These are phyloP conservation scores for Athene cunicularia DNA, from an alignment of 2,113 vertebrate species.

Conservation along the genomic window DNA sequence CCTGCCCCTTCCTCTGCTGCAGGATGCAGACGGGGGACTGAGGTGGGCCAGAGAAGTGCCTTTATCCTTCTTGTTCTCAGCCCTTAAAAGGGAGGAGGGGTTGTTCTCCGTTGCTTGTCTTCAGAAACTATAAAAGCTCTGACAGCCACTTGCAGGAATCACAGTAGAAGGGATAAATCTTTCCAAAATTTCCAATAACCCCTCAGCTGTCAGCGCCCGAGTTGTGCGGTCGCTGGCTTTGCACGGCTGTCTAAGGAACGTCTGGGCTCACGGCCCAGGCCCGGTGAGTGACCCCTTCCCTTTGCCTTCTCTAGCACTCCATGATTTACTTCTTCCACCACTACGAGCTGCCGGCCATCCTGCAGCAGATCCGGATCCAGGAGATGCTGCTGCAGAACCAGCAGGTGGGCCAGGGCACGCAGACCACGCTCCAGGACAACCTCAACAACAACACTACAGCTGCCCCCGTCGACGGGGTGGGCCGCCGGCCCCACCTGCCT, in stretches of 20 bases:
- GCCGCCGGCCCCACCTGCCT: not conserved
- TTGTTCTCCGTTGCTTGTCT: not conserved
- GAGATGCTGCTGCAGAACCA: constrained; percentile 96
- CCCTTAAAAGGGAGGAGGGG: not conserved
- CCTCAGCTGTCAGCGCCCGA: not conserved
- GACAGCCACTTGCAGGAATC: not conserved
- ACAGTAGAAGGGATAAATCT: not conserved
- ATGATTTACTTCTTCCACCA: constrained; percentile 99
- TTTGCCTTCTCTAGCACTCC: constrained; percentile 81
- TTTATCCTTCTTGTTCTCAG: not conserved
- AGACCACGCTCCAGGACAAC: constrained; percentile 90
- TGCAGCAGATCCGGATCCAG: constrained; percentile 96
- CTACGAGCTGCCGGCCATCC: constrained; percentile 95
- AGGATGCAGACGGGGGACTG: not conserved
- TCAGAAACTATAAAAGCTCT: not conserved
- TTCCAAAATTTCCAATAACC: not conserved
- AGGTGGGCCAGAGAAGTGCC: not conserved
- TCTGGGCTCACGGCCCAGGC: not conserved
- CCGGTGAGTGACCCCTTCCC: not conserved
- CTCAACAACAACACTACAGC: constrained; percentile 90
- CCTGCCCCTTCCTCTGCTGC: not conserved
- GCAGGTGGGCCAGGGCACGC: constrained; percentile 85
- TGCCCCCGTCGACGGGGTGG: rapidly evolving
- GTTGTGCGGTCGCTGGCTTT: not conserved
- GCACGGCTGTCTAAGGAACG: not conserved